phyloP scores from a whole-genome alignment of 1,140 invertebrate species.

The Papilio xuthus region DNA sequence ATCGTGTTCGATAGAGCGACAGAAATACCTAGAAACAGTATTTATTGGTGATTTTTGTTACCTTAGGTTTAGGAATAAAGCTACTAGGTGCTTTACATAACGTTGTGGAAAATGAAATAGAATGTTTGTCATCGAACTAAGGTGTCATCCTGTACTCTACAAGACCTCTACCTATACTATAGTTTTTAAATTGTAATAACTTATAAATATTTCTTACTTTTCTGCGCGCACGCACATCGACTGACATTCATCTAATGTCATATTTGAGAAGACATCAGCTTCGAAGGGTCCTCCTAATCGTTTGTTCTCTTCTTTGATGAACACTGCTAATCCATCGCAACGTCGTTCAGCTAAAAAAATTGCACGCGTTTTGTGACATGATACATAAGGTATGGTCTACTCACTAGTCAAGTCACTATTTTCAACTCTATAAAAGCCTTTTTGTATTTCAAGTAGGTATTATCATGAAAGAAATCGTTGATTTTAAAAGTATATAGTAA shows the following conservation, averaged over 20 bases:
- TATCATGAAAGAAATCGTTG: not conserved
- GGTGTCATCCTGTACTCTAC: not conserved
- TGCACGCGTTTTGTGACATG: not conserved
- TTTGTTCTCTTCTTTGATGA: conserved; percentile 94
- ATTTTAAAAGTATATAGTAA: not conserved
- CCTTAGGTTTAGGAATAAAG: not conserved
- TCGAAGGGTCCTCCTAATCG: conserved; percentile 93
- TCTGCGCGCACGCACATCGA: conserved; percentile 89
- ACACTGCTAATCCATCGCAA: conserved; percentile 92
- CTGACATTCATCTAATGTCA: conserved; percentile 92
- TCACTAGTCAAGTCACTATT: too few relatives aligned
- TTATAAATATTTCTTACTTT: conserved; percentile 82
- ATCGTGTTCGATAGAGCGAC: conserved; percentile 94
- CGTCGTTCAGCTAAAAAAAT: conserved; percentile 87
- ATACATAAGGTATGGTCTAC: too few relatives aligned
- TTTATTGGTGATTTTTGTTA: conserved; percentile 19
- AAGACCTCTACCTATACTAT: not conserved
- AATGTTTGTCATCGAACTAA: not conserved
- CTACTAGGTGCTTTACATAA: not conserved
- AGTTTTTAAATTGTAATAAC: not conserved
- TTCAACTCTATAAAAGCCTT: too few relatives aligned
- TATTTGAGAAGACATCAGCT: conserved; percentile 91
- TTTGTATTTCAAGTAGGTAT: too few relatives aligned
- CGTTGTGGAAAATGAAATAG: not conserved
- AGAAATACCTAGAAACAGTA: conserved; percentile 87